Base-by-base conservation (phyloP, 2,113 vertebrate species). In the Glaucomys volans region DNA sequence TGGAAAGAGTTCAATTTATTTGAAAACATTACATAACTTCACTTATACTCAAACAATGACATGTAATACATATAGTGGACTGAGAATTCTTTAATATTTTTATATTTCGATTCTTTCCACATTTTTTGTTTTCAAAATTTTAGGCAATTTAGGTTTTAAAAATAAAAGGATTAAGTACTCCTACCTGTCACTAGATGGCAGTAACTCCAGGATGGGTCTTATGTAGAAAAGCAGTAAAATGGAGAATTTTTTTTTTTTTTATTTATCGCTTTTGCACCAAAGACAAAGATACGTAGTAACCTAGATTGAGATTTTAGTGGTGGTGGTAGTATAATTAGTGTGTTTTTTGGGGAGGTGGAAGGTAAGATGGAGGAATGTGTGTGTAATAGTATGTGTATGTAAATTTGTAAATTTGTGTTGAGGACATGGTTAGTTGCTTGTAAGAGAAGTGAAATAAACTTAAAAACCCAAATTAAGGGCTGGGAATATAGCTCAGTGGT, bases 161-260 rank as follows among this genome's bases (percentile, higher is more conserved):
- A 97, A 77, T 90, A 47, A 26, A 97, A 97, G 87, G 86, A 89
- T 94, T 75, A 97, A 98, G 97, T 98, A 97, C 97, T 86, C 94
- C 67, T 92, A 97, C 54, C 74, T 97, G 91, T 97, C 98, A 98
- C 98, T 98, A 98, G 98, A 96, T 98, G 98, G 97, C 94, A 62
- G 95, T 98, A 95, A 97, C 76, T 97, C 96, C 95, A 98, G 98
- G 93, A 93, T 96, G 96, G 93, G 96, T 83, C 77, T 95, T 47
- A 52, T 90, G 67, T 59, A 52, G 64, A 32, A 97, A 97, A 92
- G 81, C 79, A 50, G 10, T 64, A 42, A 97, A 95, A 82, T 74
- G 52, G 92, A 95, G 94, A 96, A 57, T 97, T 96, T 62, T 62
- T 59, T 62, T 97, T 96, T 62, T 62, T 59, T 26, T 4, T 59